phyloP scores from a whole-genome alignment of 2,797 vertebrate species.

The Poecilia velifera region DNA sequence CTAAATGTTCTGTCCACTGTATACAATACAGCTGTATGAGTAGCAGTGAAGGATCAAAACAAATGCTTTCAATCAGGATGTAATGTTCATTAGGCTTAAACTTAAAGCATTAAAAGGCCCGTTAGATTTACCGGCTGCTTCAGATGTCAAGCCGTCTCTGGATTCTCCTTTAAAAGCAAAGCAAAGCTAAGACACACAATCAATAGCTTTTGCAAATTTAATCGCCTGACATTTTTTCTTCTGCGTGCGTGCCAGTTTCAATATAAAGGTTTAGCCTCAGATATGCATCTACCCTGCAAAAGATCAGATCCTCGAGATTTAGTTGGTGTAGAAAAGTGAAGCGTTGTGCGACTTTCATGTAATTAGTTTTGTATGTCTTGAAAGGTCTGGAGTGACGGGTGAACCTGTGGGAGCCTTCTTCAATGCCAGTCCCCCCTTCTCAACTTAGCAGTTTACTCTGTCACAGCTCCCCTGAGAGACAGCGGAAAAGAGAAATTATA shows the following conservation, averaged over 20 bases:
- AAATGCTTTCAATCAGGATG: slow-evolving; percentile 18
- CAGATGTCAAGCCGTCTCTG: slow-evolving; percentile 59
- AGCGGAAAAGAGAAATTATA: slow-evolving; percentile 59
- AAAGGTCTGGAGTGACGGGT: slow-evolving; percentile 68
- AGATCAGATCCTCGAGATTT: slow-evolving; percentile 50
- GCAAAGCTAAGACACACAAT: slow-evolving; percentile 69
- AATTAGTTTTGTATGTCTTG: slow-evolving; percentile 66
- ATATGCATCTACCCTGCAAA: slow-evolving; percentile 42
- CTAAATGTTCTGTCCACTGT: not conserved
- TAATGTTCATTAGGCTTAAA: slow-evolving; percentile 16
- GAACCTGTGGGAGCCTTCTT: slow-evolving; percentile 69
- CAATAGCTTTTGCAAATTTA: slow-evolving; percentile 77
- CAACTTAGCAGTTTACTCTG: slow-evolving; percentile 63
- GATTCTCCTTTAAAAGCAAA: slow-evolving; percentile 49
- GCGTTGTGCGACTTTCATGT: slow-evolving; percentile 40
- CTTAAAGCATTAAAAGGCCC: slow-evolving; percentile 24
- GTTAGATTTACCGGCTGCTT: slow-evolving; percentile 58
- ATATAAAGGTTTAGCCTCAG: slow-evolving; percentile 43
- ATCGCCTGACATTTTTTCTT: slow-evolving; percentile 62
- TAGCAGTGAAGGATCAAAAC: not conserved
- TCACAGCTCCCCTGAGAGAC: slow-evolving; percentile 57
- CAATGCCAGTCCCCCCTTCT: slow-evolving; percentile 55
- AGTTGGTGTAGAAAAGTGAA: slow-evolving; percentile 59
- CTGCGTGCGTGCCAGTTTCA: slow-evolving; percentile 50
- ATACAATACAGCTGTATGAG: not conserved